A percentile compares a stretch with the other conserved stretches of the same genome.
Conservation (phyloP, 2,797 vertebrate genomes). For the Cheirogaleus major region DNA sequence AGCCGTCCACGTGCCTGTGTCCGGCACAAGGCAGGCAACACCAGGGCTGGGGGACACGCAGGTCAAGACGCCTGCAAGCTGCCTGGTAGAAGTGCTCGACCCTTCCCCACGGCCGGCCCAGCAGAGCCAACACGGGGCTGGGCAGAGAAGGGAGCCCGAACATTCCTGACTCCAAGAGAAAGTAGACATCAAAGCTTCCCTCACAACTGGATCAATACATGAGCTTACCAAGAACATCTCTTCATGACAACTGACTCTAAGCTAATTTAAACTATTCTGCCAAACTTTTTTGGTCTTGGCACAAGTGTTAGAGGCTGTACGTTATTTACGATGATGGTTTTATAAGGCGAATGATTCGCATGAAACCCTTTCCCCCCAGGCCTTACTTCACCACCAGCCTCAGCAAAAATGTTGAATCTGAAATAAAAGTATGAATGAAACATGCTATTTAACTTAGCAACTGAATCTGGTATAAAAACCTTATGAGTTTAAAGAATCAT, state of each 20-base stretch:
- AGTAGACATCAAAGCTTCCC: not conserved
- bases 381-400: not conserved
- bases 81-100: not conserved
- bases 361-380: not conserved
- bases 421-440: not conserved
- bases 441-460: not conserved
- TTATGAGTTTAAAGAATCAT: not conserved
- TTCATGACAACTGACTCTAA: too few relatives aligned
- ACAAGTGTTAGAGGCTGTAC: too few relatives aligned
- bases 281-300: not conserved
- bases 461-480: not conserved
- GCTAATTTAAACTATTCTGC: not conserved
- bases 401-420: not conserved
- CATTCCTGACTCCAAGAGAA: not conserved
- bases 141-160: not conserved
- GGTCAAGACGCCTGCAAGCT: not conserved
- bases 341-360: not conserved
- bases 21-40: too few relatives aligned
- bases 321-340: not conserved
- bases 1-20: not conserved
- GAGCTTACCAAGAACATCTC: not conserved
- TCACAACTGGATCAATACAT: not conserved
- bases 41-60: fast-evolving
- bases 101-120: not conserved
- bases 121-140: not conserved